Base-by-base conservation (phyloP, 1,140 invertebrate species). In the Grapholita molesta region DNA sequence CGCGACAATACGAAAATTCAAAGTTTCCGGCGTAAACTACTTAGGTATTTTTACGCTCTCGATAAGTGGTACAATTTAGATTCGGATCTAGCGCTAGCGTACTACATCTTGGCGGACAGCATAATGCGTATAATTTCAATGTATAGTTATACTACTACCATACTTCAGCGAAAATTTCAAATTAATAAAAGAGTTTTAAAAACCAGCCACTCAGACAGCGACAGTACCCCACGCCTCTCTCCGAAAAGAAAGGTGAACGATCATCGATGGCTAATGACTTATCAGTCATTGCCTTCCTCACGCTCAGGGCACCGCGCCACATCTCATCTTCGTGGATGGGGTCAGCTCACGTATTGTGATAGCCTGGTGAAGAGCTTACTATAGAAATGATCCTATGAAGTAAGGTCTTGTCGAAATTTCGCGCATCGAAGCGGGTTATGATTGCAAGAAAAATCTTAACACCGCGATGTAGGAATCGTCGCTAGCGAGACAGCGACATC, bases 321-420 rank as follows among this genome's bases (percentile, higher is more conserved):
- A 69, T 73, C 78, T 80, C 78, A 32, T 80, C 78, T 75, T 72
- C 79, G 75, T 57, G 76, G 66, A 72, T 76, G 68, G 67, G 23
- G 21, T 24, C n/a, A 52, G 69, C 76, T 76, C 74, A 74, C 72
- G 67, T 74, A 66, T 30, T 73, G 75, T 75, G 75, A 71, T 67
- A 64, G 66, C 71, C 74, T 74, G 53, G 70, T 70, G 72, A 75
- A 75, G 73, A 79, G 71, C 73, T 79, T 82, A 82, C 78, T 80
- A 82, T 82, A 82, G 80, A 80, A 82, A 82, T 79, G 80, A 79
- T 80, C 77, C 80, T 82, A 82, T 82, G 79, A 82, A 82, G 79
- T 79, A 79, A 81, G 72, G 78, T 70, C 77, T 79, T 79, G 18
- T 3, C 57, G 57, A 33, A 42, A 21, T 0, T 8, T 4, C 3